Evolutionary conservation across 1,140 invertebrate species (phyloP).

Genomic region (Aporrectodea caliginosa): DNA sequence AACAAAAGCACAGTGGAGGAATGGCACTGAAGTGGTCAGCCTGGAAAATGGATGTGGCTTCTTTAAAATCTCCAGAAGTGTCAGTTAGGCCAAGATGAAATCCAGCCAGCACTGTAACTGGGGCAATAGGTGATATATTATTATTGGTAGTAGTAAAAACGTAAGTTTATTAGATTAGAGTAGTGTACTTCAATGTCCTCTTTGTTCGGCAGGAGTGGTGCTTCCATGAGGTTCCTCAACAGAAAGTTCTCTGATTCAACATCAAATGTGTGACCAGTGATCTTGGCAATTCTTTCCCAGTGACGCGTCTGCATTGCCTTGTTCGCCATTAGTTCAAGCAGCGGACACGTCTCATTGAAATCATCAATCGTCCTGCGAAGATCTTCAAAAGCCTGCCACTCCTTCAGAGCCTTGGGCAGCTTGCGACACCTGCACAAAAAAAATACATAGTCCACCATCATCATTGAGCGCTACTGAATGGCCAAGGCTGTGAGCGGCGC

Average conservation of each 20-base stretch:
- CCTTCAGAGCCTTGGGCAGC: conserved; percentile 89
- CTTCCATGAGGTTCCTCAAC: conserved; percentile 89
- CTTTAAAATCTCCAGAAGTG: too few relatives aligned
- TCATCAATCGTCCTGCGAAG: conserved; percentile 95
- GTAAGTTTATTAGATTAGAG: too few relatives aligned
- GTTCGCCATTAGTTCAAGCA: conserved; percentile 93
- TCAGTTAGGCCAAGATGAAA: too few relatives aligned
- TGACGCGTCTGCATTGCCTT: conserved; percentile 95
- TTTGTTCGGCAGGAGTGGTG: conserved; percentile 83
- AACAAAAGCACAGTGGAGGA: too few relatives aligned
- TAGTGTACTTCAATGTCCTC: conserved; percentile 84
- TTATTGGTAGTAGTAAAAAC: too few relatives aligned
- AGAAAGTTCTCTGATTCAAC: conserved; percentile 90
- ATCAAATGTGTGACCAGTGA: conserved; percentile 84
- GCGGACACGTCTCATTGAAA: conserved; percentile 94
- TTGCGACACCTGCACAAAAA: conserved; percentile 64
- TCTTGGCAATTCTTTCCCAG: conserved; percentile 91
- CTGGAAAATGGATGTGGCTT: too few relatives aligned
- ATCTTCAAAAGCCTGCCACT: conserved; percentile 95
- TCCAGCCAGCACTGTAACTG: too few relatives aligned
- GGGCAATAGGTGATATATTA: too few relatives aligned
- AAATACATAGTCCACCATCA: too few relatives aligned
- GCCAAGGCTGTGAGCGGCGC: too few relatives aligned
- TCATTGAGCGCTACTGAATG: too few relatives aligned
- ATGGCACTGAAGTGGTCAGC: too few relatives aligned